Evolutionary conservation across 2,888 invertebrate species (phyloP), one percentile per base, ranked within the genome.

Genomic region (Hydrotaea cyrtoneurina): DNA sequence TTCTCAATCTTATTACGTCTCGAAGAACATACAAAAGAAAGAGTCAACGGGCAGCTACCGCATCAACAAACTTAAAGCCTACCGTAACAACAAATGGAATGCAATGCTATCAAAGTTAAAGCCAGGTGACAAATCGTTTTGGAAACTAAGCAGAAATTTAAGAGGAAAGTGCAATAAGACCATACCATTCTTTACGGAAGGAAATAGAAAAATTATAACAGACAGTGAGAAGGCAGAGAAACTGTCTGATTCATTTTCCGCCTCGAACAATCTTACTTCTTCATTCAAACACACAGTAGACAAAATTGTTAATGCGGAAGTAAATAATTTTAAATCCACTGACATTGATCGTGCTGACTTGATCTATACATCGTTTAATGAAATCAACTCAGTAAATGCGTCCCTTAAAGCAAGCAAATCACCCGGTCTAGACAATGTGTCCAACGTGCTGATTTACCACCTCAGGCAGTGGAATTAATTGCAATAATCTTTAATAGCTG

Each of bases 81-180:
- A 57, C 55, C 5, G 73, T 8, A 73, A 74, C 39, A 31, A 5
- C 8, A 79, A 79, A 66, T 80, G 69, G 71, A 36, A 43, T 3
- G n/a, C 57, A 15, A 10, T 80, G 7, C 43, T 74, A 4, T 43
- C 73, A 10, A 74, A 74, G 1, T 15, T 80, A 3, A 74, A 36
- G 13, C 74, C 69, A 11, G 74, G 80, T 10, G 66, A 80, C 36
- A 57, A n/a, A n/a, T n/a, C n/a, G n/a, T n/a, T n/a, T n/a, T n/a
- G n/a, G n/a, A n/a, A n/a, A n/a, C n/a, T n/a, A n/a, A n/a, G n/a
- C n/a, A n/a, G 50, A 66, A 23, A 13, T n/a, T 36, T 80, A 19
- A 13, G 69, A 57, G 69, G 46, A 15, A 75, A 80, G 46, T n/a
- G 62, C 0, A 10, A 50, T 7, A 72, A 23, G n/a, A 73, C 21